Evolutionary conservation across 2,888 invertebrate genomes (phyloP).

Genomic region (Timema cristinae): DNA sequence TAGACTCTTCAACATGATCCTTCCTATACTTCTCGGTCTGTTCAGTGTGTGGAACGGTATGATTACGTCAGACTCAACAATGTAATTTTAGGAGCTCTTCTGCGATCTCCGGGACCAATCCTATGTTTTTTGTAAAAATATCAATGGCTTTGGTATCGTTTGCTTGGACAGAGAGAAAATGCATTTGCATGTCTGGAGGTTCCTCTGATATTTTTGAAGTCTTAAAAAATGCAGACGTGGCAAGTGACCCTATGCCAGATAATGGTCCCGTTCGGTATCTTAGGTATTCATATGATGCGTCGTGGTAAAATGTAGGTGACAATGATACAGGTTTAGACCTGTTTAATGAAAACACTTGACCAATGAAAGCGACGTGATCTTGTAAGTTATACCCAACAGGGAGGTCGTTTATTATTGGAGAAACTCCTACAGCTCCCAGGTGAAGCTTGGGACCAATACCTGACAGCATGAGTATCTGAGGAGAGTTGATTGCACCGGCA

Average conservation of each 20-base stretch:
- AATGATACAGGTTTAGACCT: background rate
- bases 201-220: conserved; percentile 58
- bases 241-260: background rate
- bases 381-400: conserved; percentile 1
- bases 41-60: background rate
- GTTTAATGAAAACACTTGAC: background rate
- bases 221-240: conserved; percentile 36
- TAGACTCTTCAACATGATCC: background rate
- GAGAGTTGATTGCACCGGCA: conserved; percentile 88
- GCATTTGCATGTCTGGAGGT: background rate
- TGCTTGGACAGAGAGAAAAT: background rate
- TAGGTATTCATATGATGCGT: background rate
- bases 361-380: background rate
- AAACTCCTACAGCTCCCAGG: background rate
- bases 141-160: background rate
- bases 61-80: background rate
- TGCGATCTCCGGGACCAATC: background rate
- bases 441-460: conserved; percentile 74
- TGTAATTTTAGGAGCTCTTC: no score
- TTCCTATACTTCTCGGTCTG: background rate
- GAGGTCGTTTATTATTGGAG: background rate
- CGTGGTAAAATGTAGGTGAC: background rate
- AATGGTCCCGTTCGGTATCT: background rate
- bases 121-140: background rate
- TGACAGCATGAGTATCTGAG: conserved; percentile 89